A percentile compares a stretch with the other conserved stretches of the same genome.
phyloP scores from a whole-genome alignment of 2,888 invertebrate species.

The Aspidapion aeneum region DNA sequence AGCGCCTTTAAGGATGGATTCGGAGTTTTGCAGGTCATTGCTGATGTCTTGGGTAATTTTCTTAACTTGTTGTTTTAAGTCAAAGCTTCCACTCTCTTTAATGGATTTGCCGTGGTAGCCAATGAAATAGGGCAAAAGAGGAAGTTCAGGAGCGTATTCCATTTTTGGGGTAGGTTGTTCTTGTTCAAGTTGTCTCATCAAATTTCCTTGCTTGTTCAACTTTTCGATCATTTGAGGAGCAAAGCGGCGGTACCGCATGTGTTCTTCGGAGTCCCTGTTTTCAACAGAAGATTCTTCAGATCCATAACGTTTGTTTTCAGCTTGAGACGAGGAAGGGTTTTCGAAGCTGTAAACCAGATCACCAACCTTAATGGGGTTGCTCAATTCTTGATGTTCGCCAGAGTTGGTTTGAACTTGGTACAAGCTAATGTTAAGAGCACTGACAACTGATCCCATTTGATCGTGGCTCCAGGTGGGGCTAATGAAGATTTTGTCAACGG shows the following conservation, averaged over 20 bases:
- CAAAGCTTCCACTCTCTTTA: slow-evolving; percentile 30
- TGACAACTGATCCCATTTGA: slow-evolving; percentile 53
- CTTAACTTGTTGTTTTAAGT: slow-evolving; percentile 36
- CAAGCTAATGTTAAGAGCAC: slow-evolving; percentile 55
- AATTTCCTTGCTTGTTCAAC: slow-evolving; percentile 3
- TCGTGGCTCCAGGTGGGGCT: slow-evolving; percentile 57
- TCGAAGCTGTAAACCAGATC: slow-evolving; percentile 56
- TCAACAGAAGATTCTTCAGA: slow-evolving; percentile 3
- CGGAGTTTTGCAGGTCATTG: slow-evolving; percentile 56
- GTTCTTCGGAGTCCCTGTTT: slow-evolving; percentile 3
- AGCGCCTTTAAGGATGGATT: slow-evolving; percentile 54
- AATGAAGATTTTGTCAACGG: slow-evolving; percentile 58
- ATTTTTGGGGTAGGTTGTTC: slow-evolving; percentile 37
- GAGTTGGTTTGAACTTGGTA: slow-evolving; percentile 37
- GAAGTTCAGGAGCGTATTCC: slow-evolving; percentile 46
- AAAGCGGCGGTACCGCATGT: slow-evolving; percentile 15
- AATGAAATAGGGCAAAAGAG: slow-evolving; percentile 49
- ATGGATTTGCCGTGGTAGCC: slow-evolving; percentile 52
- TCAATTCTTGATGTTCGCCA: slow-evolving; percentile 46
- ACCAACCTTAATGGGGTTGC: slow-evolving; percentile 49
- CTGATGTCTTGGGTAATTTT: slow-evolving; percentile 56
- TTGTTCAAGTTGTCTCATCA: slow-evolving; percentile 32
- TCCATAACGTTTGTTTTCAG: slow-evolving; percentile 4
- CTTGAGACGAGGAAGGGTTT: slow-evolving; percentile 38
- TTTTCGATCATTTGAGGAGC: slow-evolving; percentile 7